Evolutionary conservation across 1,140 invertebrate genomes (phyloP).

Genomic region (Drosophila virilis): DNA sequence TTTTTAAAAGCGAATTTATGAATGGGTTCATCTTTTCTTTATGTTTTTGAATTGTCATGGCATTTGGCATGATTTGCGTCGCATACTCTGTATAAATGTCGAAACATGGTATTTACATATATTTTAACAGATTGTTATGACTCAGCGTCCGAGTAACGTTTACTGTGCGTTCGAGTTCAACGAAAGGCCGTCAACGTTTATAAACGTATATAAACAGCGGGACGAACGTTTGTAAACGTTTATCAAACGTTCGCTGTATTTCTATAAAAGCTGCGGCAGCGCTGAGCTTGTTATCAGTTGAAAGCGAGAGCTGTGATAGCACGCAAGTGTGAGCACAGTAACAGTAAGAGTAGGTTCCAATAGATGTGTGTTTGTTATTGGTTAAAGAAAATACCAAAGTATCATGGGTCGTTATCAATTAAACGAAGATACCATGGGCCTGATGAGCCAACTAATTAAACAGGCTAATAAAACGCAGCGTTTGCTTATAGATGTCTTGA

Average conservation of each 20-base stretch:
- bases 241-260: slow-evolving; percentile 4
- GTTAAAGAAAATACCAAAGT: neutral
- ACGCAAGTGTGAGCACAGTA: neutral
- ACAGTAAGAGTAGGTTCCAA: neutral
- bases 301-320: neutral
- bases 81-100: slow-evolving; percentile 6
- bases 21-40: slow-evolving; percentile 10
- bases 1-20: slow-evolving; percentile 30
- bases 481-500: slow-evolving; percentile 10
- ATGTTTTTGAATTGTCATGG: slow-evolving; percentile 59
- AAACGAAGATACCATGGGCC: neutral
- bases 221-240: slow-evolving; percentile 35
- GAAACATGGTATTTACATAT: slow-evolving; percentile 23
- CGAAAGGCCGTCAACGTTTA: slow-evolving; percentile 19
- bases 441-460: slow-evolving; percentile 9
- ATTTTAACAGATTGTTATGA: slow-evolving; percentile 17
- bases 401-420: neutral
- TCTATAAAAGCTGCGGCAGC: slow-evolving; percentile 30
- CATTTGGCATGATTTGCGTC: slow-evolving; percentile 51
- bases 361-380: neutral
- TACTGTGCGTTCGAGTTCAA: slow-evolving; percentile 1
- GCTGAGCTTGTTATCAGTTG: slow-evolving; percentile 21
- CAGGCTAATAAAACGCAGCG: slow-evolving; percentile 12
- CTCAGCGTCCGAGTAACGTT: slow-evolving; percentile 27
- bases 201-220: slow-evolving; percentile 14